phyloP scores from a whole-genome alignment of 2,888 invertebrate species.

The Macaria notata region DNA sequence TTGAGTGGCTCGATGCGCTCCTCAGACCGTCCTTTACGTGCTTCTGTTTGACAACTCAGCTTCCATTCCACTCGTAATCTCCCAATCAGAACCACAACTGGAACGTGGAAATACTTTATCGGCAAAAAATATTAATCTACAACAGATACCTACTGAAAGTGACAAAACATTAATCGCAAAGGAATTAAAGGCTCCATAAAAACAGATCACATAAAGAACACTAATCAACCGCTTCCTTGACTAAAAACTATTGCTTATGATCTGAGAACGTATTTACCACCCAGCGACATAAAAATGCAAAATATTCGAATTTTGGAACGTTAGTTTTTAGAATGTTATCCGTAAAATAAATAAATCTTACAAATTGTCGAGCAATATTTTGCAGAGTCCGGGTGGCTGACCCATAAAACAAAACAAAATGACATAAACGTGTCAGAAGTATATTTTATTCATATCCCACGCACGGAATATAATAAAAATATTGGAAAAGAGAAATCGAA shows the following conservation, averaged over 20 bases:
- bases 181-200: too few relatives aligned
- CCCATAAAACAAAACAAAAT: conserved; percentile 18
- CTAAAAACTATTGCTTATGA: too few relatives aligned
- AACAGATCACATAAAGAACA: too few relatives aligned
- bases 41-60: conserved; percentile 44
- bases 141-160: too few relatives aligned
- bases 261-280: too few relatives aligned
- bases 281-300: too few relatives aligned
- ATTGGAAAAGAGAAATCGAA: conserved; percentile 5
- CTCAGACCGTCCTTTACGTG: conserved; percentile 60
- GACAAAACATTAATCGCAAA: too few relatives aligned
- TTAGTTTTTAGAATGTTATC: conserved; percentile 8
- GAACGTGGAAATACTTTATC: too few relatives aligned
- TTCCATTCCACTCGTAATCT: conserved; percentile 7
- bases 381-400: conserved; percentile 10
- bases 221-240: too few relatives aligned
- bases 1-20: conserved; percentile 65
- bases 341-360: conserved; percentile 13
- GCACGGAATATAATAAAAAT: conserved; percentile 16
- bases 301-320: neutral
- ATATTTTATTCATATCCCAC: conserved; percentile 17
- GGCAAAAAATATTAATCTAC: too few relatives aligned
- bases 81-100: neutral
- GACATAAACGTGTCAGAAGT: conserved; percentile 13
- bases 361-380: conserved; percentile 18